Conservation (phyloP, 2,113 vertebrate genomes). For the Fukomys damarensis region DNA sequence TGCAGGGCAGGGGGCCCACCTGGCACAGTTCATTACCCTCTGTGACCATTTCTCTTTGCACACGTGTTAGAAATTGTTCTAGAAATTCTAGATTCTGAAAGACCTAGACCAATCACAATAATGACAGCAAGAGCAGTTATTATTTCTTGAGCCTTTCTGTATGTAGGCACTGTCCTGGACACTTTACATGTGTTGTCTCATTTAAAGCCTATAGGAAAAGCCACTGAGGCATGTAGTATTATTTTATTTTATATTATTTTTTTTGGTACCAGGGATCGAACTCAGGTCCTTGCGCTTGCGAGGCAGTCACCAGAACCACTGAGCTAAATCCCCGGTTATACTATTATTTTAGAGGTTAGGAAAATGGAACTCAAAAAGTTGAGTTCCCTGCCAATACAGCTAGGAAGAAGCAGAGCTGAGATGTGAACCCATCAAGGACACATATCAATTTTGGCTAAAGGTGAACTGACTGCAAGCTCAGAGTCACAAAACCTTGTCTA, state of each 20-base stretch:
- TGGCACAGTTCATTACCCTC: background rate
- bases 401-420: slow-evolving; percentile 26
- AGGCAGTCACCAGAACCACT: too few species aligned
- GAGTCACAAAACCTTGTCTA: slow-evolving; percentile 10
- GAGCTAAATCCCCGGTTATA: too few species aligned
- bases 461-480: background rate
- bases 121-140: background rate
- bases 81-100: background rate
- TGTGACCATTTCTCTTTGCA: background rate
- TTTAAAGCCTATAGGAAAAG: background rate
- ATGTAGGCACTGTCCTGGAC: background rate
- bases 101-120: background rate
- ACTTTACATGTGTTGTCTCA: background rate
- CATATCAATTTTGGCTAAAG: background rate
- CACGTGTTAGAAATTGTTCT: background rate
- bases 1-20: background rate
- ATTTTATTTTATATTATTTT: too few species aligned
- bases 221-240: background rate
- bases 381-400: background rate
- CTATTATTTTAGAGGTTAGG: background rate
- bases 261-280: too few species aligned
- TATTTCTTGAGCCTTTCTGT: background rate
- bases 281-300: too few species aligned
- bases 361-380: background rate
- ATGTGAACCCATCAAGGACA: background rate